Evolutionary conservation across 1,140 invertebrate species (phyloP).

Genomic region (Temnothorax curvispinosus): DNA sequence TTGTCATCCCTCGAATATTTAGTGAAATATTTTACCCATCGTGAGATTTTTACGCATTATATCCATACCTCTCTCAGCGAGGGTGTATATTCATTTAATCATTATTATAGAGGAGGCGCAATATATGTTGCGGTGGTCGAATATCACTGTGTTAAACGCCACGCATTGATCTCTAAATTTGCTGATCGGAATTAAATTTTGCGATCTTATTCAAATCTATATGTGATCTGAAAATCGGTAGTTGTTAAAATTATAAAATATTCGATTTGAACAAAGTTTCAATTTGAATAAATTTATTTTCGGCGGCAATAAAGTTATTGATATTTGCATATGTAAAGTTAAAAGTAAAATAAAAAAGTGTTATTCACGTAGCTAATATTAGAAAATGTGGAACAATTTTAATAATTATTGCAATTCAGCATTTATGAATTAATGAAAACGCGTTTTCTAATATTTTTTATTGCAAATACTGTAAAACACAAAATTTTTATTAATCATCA

Average conservation of each 20-base stretch:
- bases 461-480: background rate
- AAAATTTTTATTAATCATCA: background rate
- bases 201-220: slow-evolving; percentile 7
- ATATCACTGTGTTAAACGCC: slow-evolving; percentile 21
- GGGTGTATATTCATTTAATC: slow-evolving; percentile 31
- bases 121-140: background rate
- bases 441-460: background rate
- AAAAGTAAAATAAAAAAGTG: slow-evolving; percentile 12
- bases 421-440: background rate
- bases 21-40: slow-evolving; percentile 68
- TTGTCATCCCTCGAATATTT: slow-evolving; percentile 65
- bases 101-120: background rate
- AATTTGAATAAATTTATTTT: slow-evolving; percentile 28
- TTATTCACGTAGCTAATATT: background rate
- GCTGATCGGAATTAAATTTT: slow-evolving; percentile 19
- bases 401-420: background rate
- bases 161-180: slow-evolving; percentile 20
- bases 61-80: background rate
- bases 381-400: background rate
- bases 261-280: background rate
- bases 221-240: background rate
- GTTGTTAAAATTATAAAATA: background rate
- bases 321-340: background rate
- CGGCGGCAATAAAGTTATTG: background rate
- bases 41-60: slow-evolving; percentile 60